Evolutionary conservation across 2,113 vertebrate species (phyloP).

Genomic region (Aegypius monachus): DNA sequence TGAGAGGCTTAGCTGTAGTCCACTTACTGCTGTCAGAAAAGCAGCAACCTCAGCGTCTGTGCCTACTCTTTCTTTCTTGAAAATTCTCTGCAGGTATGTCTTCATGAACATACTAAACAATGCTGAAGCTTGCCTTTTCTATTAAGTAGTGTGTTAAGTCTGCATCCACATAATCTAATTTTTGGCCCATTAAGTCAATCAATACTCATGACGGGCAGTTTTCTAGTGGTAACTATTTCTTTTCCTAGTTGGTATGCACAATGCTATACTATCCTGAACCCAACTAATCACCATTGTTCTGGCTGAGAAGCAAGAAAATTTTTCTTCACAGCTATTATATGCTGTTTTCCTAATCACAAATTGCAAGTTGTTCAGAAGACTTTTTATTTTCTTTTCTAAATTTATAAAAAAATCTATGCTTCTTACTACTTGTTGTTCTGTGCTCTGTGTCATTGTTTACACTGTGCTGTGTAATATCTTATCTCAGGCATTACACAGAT

Average conservation of each 20-base stretch:
- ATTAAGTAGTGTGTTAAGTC: not conserved
- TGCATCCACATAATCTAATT: not conserved
- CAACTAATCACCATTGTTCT: not conserved
- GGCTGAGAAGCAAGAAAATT: not conserved
- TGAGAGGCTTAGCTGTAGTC: not conserved
- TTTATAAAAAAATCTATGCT: rapidly evolving
- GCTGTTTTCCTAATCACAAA: not conserved
- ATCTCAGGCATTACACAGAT: not conserved
- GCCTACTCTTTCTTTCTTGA: not conserved
- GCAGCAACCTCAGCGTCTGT: not conserved
- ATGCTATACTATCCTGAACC: not conserved
- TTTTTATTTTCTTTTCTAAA: not conserved
- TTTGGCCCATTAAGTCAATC: not conserved
- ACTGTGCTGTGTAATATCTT: not conserved
- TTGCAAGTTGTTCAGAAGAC: not conserved
- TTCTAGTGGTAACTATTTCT: not conserved
- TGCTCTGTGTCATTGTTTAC: not conserved
- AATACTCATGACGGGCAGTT: not conserved
- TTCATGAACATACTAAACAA: not conserved
- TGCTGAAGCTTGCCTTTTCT: not conserved
- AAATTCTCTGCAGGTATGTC: not conserved
- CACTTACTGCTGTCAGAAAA: not conserved
- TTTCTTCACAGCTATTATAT: not conserved
- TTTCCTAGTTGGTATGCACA: not conserved
- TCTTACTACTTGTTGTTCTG: not conserved